These are phyloP conservation scores for Synaphobranchus kaupii DNA, from an alignment of 2,797 vertebrate genomes.

Conservation along the genomic window DNA sequence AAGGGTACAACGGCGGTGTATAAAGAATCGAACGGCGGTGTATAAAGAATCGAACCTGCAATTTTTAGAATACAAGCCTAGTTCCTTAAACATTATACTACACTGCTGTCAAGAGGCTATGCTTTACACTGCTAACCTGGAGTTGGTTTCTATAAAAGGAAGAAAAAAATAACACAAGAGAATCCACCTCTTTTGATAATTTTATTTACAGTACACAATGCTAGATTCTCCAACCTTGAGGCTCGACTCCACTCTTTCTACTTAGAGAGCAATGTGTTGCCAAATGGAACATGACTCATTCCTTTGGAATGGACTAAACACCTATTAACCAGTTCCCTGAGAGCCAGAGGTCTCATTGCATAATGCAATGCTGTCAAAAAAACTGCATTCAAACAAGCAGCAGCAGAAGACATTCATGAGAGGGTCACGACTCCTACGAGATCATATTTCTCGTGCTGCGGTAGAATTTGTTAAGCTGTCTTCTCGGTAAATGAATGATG, in stretches of 20 bases:
- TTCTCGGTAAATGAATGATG: neutral
- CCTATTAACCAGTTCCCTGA: constrained; percentile 55
- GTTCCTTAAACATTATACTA: neutral
- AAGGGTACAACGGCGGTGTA: neutral
- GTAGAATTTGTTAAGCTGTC: neutral
- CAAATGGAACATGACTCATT: constrained; percentile 63
- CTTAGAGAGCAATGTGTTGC: constrained; percentile 57
- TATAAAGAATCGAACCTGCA: neutral
- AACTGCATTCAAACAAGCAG: neutral
- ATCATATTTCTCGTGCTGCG: neutral
- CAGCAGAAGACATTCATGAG: neutral
- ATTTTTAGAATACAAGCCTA: neutral
- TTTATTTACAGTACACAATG: constrained; percentile 47
- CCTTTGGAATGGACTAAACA: constrained; percentile 56
- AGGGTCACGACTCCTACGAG: neutral
- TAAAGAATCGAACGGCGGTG: too few species aligned
- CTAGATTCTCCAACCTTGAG: constrained; percentile 49
- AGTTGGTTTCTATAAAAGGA: neutral
- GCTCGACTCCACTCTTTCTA: constrained; percentile 57
- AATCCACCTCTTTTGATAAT: constrained; percentile 52
- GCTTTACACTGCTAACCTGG: neutral
- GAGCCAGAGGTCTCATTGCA: constrained; percentile 27
- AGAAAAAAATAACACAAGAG: neutral
- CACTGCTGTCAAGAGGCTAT: neutral
- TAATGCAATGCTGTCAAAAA: constrained; percentile 30